These are phyloP conservation scores for Erythrocebus patas DNA, from an alignment of 2,113 vertebrate species.

Conservation along the genomic window DNA sequence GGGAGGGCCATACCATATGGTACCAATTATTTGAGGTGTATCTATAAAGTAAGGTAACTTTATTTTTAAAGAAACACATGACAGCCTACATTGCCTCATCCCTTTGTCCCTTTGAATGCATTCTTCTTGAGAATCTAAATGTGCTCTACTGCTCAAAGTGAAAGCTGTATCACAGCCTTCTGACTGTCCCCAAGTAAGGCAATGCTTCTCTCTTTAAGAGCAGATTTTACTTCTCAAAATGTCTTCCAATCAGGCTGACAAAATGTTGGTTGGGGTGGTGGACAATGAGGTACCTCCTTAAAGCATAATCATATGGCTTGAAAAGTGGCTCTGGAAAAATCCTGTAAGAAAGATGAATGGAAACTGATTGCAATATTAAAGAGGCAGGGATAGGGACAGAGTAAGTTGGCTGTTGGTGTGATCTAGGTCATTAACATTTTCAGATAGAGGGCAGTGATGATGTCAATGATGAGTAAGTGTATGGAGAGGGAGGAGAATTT, in stretches of 20 bases:
- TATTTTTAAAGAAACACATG: background rate
- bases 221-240: background rate
- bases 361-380: background rate
- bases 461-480: background rate
- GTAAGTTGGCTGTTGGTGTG: background rate
- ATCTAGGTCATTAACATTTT: background rate
- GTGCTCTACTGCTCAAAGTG: background rate
- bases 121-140: background rate
- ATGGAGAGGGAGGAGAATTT: background rate
- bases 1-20: background rate
- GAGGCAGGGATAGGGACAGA: background rate
- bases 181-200: background rate
- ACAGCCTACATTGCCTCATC: background rate
- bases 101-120: background rate
- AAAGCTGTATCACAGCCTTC: background rate
- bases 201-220: background rate
- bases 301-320: background rate
- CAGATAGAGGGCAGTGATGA: background rate
- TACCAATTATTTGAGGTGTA: background rate
- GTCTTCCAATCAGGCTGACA: background rate
- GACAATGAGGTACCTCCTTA: background rate
- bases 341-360: background rate
- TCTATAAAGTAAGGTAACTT: background rate
- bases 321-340: background rate
- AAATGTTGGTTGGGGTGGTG: background rate